Percentiles rank a stretch among this genome's conserved stretches.
phyloP scores from a whole-genome alignment of 2,797 vertebrate species.

The Mastacembelus armatus region DNA sequence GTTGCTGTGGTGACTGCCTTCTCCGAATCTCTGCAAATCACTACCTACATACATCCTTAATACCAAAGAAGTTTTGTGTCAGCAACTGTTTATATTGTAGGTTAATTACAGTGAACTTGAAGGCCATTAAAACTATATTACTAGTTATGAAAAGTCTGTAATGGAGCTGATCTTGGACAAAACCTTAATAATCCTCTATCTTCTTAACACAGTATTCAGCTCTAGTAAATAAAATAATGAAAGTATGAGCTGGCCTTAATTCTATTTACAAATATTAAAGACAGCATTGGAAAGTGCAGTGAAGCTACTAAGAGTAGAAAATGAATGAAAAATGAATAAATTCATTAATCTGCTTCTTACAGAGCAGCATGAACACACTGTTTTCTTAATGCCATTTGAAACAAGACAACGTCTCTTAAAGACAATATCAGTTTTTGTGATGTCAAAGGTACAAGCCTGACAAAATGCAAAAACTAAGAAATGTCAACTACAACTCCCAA shows the following conservation, averaged over 20 bases:
- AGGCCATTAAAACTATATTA: too few relatives aligned
- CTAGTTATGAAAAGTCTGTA: too few relatives aligned
- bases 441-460: too few relatives aligned
- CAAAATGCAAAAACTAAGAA: too few relatives aligned
- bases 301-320: not conserved
- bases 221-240: not conserved
- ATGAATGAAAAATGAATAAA: not conserved
- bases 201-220: not conserved
- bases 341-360: not conserved
- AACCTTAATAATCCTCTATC: not conserved
- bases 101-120: too few relatives aligned
- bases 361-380: not conserved
- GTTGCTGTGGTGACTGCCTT: conserved; percentile 4
- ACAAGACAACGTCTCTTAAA: too few relatives aligned
- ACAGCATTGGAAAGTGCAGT: not conserved
- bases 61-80: too few relatives aligned
- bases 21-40: not conserved
- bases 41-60: conserved; percentile 1
- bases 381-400: too few relatives aligned
- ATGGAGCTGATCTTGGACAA: not conserved
- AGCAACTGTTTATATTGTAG: too few relatives aligned
- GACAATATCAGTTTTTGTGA: too few relatives aligned
- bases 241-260: conserved; percentile 3
- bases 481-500: too few relatives aligned
- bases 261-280: conserved; percentile 2